Conservation (phyloP, 2,797 vertebrate genomes). For the Muscicapa striata region DNA sequence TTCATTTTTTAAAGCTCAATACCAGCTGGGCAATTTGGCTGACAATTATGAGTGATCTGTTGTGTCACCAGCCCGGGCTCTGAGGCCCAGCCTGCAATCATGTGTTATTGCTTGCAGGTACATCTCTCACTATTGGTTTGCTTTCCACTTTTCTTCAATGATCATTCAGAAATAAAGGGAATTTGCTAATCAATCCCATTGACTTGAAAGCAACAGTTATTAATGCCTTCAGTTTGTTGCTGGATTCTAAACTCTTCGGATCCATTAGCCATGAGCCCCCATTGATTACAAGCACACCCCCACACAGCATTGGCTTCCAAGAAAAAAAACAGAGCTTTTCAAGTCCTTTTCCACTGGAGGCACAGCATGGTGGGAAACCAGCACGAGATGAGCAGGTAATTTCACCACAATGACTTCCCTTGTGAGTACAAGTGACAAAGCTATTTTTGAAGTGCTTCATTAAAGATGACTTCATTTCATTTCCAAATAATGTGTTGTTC, state of each 20-base stretch:
- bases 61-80: constrained; percentile 74
- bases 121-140: constrained; percentile 75
- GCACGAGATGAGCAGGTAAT: constrained; percentile 26
- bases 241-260: constrained; percentile 77
- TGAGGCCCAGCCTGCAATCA: constrained; percentile 68
- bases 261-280: constrained; percentile 79
- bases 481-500: not conserved
- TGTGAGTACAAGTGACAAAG: constrained; percentile 49
- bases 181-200: constrained; percentile 83
- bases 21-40: constrained; percentile 85
- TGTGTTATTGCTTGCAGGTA: constrained; percentile 73
- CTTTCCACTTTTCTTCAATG: constrained; percentile 65
- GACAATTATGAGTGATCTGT: constrained; percentile 90
- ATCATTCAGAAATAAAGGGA: constrained; percentile 77
- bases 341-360: constrained; percentile 6
- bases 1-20: constrained; percentile 85
- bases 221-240: constrained; percentile 79
- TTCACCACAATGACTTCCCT: constrained; percentile 57
- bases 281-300: constrained; percentile 74
- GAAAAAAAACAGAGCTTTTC: not conserved
- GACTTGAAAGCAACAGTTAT: constrained; percentile 79
- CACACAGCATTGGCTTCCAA: not conserved
- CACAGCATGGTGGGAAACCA: constrained; percentile 16
- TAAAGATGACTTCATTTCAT: not conserved
- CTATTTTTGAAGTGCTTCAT: not conserved